Evolutionary conservation across 1,140 invertebrate species (phyloP), one percentile per base, ranked within the genome.

Genomic region (Lepidotrigona ventralis): DNA sequence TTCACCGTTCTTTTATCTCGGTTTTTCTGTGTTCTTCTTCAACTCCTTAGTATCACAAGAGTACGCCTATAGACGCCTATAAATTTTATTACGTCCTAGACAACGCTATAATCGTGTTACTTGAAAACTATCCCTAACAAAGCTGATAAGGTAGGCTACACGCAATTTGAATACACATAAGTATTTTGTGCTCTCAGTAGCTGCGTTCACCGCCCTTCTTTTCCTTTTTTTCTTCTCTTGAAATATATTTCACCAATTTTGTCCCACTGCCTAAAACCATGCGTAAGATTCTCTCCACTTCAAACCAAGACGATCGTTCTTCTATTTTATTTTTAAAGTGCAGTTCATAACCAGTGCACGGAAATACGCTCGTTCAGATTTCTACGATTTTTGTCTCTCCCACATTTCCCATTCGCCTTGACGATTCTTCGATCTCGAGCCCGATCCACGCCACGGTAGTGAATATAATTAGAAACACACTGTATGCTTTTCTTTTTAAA

Each of bases 31-130:
- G 11, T 86, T 90, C 83, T 88, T 90, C 69, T 90, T 69, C 58
- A 68, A 76, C 54, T 39, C 66, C 17, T 71, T 92, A 90, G 87
- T 94, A 93, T 93, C 92, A 93, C 92, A 93, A 93, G 88, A 90
- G 79, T 86, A 79, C 58, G 60, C 69, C 54, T 83, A 75, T 60
- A 84, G 46, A 81, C 75, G 54, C 75, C 39, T 46, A 46, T 79
- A 86, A 76, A 79, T 70, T 80, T 86, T 46, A 26, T 85, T 46
- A 86, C 39, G 79, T 63, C 85, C 87, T 90, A 90, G 81, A 85
- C 89, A 88, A 91, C 74, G 76, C 79, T 89, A 85, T 39, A 33
- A 71, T 86, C 54, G 73, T 70, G 68, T 73, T 72, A 60, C 54
- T 68, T 68, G 70, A 81, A 6, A 70, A 74, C 82, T 83, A 79